phyloP scores from a whole-genome alignment of 2,888 invertebrate species.

The Drosophila maculinotata region DNA sequence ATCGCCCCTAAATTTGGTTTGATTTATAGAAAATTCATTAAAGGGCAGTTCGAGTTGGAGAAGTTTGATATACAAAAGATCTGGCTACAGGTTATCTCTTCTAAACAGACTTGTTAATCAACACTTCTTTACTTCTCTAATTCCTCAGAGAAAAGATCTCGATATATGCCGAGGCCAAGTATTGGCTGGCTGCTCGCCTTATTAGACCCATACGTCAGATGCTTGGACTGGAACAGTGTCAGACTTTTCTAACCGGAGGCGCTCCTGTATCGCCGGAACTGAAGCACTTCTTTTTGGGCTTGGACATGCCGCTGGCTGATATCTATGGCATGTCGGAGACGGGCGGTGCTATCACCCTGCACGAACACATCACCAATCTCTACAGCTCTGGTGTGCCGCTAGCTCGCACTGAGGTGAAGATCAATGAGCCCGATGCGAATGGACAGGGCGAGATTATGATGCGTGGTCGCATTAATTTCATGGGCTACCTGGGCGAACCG shows the following conservation, averaged over 20 bases:
- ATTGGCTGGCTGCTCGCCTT: conserved; percentile 86
- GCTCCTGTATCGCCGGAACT: conserved; percentile 93
- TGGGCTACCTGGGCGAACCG: conserved; percentile 92
- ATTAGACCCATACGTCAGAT: conserved; percentile 91
- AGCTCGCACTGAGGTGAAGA: conserved; percentile 88
- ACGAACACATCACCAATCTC: conserved; percentile 84
- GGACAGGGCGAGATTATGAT: conserved; percentile 93
- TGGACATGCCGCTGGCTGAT: conserved; percentile 92
- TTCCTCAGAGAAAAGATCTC: conserved; percentile 42
- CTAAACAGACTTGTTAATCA: too few species aligned
- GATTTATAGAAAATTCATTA: background rate
- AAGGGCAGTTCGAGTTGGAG: too few species aligned
- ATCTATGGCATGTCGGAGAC: conserved; percentile 96
- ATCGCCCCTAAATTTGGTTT: too few species aligned
- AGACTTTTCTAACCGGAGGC: conserved; percentile 90
- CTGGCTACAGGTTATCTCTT: too few species aligned
- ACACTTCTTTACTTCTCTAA: background rate
- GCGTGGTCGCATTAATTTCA: conserved; percentile 92
- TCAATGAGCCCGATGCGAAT: conserved; percentile 88
- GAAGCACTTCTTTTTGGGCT: conserved; percentile 93
- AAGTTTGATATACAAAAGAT: too few species aligned
- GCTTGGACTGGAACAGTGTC: conserved; percentile 91
- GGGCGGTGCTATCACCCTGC: conserved; percentile 90
- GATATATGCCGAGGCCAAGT: conserved; percentile 51
- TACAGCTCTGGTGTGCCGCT: conserved; percentile 90